Evolutionary conservation across 2,113 vertebrate genomes (phyloP).

Genomic region (Neolamprologus brichardi): DNA sequence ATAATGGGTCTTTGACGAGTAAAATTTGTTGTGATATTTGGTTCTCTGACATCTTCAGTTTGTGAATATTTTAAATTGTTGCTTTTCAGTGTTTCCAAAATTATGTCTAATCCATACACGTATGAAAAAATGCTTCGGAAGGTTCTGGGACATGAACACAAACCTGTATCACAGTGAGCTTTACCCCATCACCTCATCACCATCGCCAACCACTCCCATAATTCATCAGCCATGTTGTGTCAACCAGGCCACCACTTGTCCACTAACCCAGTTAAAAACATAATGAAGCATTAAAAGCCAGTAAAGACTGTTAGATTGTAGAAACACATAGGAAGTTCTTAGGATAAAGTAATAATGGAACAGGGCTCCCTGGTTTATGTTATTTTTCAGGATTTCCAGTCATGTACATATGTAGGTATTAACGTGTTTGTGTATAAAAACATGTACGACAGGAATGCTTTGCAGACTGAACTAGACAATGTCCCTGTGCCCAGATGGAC

Average conservation of each 20-base stretch:
- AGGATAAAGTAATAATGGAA: not conserved
- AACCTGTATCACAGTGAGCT: not conserved
- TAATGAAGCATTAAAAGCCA: not conserved
- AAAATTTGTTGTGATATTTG: not conserved
- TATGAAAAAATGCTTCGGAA: not conserved
- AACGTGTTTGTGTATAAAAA: not conserved
- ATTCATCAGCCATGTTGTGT: not conserved
- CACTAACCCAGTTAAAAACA: not conserved
- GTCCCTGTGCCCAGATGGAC: not conserved
- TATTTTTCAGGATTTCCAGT: not conserved
- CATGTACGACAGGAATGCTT: not conserved
- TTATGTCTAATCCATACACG: not conserved
- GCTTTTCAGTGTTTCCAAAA: not conserved
- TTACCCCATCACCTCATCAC: not conserved
- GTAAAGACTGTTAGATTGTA: not conserved
- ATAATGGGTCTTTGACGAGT: not conserved
- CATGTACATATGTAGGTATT: not conserved
- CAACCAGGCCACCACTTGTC: not conserved
- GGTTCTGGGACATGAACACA: not conserved
- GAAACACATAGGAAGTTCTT: not conserved
- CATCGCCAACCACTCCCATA: not conserved
- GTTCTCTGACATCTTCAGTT: not conserved
- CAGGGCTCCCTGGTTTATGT: not conserved
- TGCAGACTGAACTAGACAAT: conserved; percentile 5
- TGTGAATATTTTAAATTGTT: not conserved